Base-by-base conservation (phyloP, 2,113 vertebrate genomes). In the Platycercus adscitus region DNA sequence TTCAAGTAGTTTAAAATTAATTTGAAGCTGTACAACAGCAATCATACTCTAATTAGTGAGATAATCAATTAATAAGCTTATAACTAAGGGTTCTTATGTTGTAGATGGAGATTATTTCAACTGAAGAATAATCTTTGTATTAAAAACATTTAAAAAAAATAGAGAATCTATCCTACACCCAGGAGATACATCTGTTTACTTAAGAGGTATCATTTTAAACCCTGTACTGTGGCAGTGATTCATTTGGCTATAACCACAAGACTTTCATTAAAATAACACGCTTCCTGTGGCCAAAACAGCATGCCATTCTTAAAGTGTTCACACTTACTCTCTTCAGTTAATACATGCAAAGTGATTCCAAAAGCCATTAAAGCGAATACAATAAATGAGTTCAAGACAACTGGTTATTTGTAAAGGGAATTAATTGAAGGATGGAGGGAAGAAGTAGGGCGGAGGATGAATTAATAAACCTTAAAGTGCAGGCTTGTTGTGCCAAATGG, bases 51-150 rank as follows among this genome's bases (percentile, higher is more conserved):
- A 96, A 93, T 97, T 95, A 94, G 72, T 37, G 81, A 93, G 81
- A 82, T 90, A 95, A 94, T 93, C 65, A 96, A 94, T 96, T 97
- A 96, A 96, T 96, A 97, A 96, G 47, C 44, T 65, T 49, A 49
- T 82, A 81, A 91, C 29, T 86, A 89, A 95, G 50, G 70, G 69
- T 90, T 91, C 66, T 95, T 19, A 25, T 64, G 69, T 64, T 85
- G 79, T 58, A 87, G 78, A 91, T 91, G 63, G 55, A 89, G 52
- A 89, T 85, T 52, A 93, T 90, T 79, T 79, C 44, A 71, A 39
- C 65, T 33, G 43, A 87, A 88, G 43, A 47, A 13, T 37, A 66
- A 60, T 78, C 12, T 47, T 60, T 73, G 26, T 52, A 44, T 61
- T 58, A 26, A 71, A 81, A 79, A 47, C 71, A 60, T 24, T 31